Conservation (phyloP, 2,888 invertebrate species). For the Drosophila recens region DNA sequence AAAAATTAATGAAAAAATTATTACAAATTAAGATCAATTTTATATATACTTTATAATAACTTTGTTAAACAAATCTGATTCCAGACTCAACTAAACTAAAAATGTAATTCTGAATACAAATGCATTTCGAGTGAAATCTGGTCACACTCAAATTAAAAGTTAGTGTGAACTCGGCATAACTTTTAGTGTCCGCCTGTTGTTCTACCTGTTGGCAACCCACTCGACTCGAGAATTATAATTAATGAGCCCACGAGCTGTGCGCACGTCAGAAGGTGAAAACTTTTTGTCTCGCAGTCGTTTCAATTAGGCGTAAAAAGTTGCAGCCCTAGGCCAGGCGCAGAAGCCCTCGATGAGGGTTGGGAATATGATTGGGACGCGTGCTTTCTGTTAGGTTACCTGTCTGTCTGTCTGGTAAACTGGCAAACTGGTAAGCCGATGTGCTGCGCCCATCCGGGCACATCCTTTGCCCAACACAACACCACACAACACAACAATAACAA, state of each 20-base stretch:
- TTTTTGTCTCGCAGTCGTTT: slow-evolving; percentile 62
- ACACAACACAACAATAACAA: slow-evolving; percentile 25
- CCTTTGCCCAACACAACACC: slow-evolving; percentile 66
- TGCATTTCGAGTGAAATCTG: neutral
- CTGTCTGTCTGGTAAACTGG: neutral
- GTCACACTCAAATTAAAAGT: neutral
- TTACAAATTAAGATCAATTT: no score
- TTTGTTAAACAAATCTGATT: neutral
- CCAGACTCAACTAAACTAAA: neutral
- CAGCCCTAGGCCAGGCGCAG: slow-evolving; percentile 38
- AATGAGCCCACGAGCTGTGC: slow-evolving; percentile 71
- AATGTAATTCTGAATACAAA: neutral
- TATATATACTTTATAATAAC: no score
- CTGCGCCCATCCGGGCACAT: slow-evolving; percentile 76
- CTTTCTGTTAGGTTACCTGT: slow-evolving; percentile 44
- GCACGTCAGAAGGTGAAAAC: slow-evolving; percentile 74
- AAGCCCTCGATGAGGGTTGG: slow-evolving; percentile 60
- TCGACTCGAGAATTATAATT: slow-evolving; percentile 70
- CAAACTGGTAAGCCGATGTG: slow-evolving; percentile 31
- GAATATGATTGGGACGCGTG: slow-evolving; percentile 51
- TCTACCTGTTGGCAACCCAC: slow-evolving; percentile 73
- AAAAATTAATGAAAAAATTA: no score
- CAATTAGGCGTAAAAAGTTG: slow-evolving; percentile 76
- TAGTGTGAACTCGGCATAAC: slow-evolving; percentile 22
- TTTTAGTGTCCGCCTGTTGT: neutral